Evolutionary conservation across 2,797 vertebrate genomes (phyloP).

Genomic region (Odontamblyopus rebecca): DNA sequence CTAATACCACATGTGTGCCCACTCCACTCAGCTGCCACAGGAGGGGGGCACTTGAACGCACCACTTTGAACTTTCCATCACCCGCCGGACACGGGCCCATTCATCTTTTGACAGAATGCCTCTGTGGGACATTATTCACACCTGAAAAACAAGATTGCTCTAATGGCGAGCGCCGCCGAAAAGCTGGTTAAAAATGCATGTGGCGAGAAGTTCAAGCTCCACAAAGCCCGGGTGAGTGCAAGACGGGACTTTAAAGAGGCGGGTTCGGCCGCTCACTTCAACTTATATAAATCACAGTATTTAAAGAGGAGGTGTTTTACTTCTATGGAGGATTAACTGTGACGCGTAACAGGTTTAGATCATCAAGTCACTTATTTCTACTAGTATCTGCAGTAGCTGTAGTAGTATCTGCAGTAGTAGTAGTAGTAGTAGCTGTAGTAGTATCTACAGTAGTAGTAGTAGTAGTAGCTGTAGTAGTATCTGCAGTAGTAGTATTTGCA

Average conservation of each 20-base stretch:
- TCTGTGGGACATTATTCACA: neutral
- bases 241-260: neutral
- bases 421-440: too few relatives aligned
- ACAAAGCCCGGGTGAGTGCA: neutral
- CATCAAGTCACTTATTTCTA: too few relatives aligned
- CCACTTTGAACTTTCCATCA: conserved; percentile 2
- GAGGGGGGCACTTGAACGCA: neutral
- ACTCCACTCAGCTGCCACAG: neutral
- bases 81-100: neutral
- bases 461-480: too few relatives aligned
- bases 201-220: neutral
- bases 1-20: conserved; percentile 7
- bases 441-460: too few relatives aligned
- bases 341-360: too few relatives aligned
- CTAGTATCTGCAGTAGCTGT: too few relatives aligned
- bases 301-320: too few relatives aligned
- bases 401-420: too few relatives aligned
- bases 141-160: neutral
- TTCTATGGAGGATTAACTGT: too few relatives aligned
- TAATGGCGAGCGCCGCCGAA: neutral
- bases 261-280: too few relatives aligned
- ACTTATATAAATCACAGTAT: too few relatives aligned
- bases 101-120: neutral
- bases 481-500: too few relatives aligned
- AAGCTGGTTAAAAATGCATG: neutral